These are phyloP conservation scores for Podarcis siculus DNA, from an alignment of 2,797 vertebrate species.

Conservation along the genomic window DNA sequence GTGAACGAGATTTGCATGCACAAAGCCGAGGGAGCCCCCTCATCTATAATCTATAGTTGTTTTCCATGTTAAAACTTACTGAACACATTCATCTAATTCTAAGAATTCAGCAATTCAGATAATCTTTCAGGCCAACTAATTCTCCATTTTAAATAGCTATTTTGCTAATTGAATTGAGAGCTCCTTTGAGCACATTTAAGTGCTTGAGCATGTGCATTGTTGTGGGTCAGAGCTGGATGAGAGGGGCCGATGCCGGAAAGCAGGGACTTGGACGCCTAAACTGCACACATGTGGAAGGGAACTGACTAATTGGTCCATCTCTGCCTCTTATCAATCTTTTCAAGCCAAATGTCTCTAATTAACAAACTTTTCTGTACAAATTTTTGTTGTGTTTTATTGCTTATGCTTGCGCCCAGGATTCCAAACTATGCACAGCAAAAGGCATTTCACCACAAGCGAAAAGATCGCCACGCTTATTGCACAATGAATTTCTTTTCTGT, in stretches of 20 bases:
- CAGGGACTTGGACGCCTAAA: neutral
- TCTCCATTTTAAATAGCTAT: neutral
- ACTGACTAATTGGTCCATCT: neutral
- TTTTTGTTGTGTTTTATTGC: slow-evolving; percentile 21
- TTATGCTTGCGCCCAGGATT: slow-evolving; percentile 38
- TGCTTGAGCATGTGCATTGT: neutral
- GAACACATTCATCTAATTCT: neutral
- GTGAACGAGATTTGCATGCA: neutral
- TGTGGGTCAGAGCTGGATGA: neutral
- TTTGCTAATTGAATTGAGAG: neutral
- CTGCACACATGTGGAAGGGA: neutral
- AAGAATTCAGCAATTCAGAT: neutral
- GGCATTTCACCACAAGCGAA: slow-evolving; percentile 29
- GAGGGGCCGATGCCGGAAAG: neutral
- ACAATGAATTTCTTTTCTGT: slow-evolving; percentile 39
- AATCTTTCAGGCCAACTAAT: neutral
- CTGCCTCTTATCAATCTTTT: neutral
- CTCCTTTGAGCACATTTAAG: neutral
- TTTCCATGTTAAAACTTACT: neutral
- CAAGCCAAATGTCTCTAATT: neutral
- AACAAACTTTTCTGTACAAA: slow-evolving; percentile 2
- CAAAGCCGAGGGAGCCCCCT: too few species aligned
- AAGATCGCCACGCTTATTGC: slow-evolving; percentile 47
- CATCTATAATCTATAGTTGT: neutral
- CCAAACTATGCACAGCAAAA: slow-evolving; percentile 37